Evolutionary conservation across 2,797 vertebrate species (phyloP), one percentile per base, ranked within the genome.

Genomic region (Poeciliopsis gracilis): DNA sequence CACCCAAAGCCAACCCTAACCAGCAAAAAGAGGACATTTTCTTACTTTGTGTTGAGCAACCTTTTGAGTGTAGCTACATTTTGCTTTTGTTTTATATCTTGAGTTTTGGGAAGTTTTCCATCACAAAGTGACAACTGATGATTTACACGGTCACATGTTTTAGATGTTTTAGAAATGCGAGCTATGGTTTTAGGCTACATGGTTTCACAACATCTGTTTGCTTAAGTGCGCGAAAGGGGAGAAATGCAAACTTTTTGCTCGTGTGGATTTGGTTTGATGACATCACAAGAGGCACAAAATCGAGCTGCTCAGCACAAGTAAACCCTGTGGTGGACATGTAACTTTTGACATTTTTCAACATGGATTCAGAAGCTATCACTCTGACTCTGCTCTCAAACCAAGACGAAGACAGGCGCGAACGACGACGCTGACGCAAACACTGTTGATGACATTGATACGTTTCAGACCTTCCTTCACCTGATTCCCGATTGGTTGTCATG

Each of bases 1-100:
- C 86, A 90, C 78, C 88, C 72, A 30, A 20, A 33, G 82, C 86
- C 85, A 87, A 87, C 88, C 82, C n/a, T n/a, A n/a, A 0, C 1
- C 12, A 66, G 46, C 49, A 33, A 30, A 72, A 78, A 18, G 25
- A 71, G 25, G 23, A 75, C 43, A 41, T 70, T 1, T 38, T 25
- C 5, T 9, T 47, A 13, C 20, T 0, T 43, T 33, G 47, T 57
- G 2, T 53, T 46, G 6, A 75, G 75, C 75, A 70, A 78, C 2
- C 1, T 70, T 77, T 51, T 28, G 18, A 15, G 8, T 2, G 13
- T 8, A 9, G 3, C 18, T 36, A 5, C 36, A 28, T 9, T 43
- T 59, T 45, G 20, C 13, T 36, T 75, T 67, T 11, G 12, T 30
- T 59, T 5, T 4, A 4, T 25, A 30, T 10, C 20, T 23, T 5